Conservation (phyloP, 2,113 vertebrate species). For the Dasyornis broadbenti region DNA sequence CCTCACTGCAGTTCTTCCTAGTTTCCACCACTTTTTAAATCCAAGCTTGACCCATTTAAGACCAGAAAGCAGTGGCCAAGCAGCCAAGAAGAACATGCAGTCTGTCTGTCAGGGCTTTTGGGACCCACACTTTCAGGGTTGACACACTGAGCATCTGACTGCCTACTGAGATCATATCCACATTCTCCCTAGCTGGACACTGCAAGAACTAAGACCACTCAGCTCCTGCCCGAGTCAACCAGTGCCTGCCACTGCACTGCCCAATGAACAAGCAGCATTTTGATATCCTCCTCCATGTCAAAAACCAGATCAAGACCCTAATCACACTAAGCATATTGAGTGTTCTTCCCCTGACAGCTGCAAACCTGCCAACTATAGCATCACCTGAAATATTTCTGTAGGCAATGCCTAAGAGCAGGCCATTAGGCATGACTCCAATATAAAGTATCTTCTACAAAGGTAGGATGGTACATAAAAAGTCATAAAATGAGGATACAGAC, state of each 20-base stretch:
- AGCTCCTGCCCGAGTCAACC: neutral
- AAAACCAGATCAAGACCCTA: neutral
- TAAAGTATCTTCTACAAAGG: neutral
- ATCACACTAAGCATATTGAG: rapidly evolving
- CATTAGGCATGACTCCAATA: neutral
- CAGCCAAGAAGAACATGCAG: neutral
- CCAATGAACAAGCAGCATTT: neutral
- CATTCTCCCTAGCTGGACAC: neutral
- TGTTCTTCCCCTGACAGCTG: neutral
- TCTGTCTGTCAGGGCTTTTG: neutral
- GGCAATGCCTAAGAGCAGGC: neutral
- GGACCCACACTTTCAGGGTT: neutral
- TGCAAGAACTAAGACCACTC: neutral
- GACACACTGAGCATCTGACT: neutral
- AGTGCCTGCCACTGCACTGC: neutral
- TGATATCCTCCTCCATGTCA: neutral
- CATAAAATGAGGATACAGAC: neutral
- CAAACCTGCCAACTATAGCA: neutral
- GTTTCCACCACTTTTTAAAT: neutral
- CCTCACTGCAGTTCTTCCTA: neutral
- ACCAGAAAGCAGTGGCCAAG: neutral
- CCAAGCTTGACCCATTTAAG: neutral
- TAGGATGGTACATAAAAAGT: neutral
- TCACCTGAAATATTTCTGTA: neutral
- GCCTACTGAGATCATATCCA: rapidly evolving